Conservation (phyloP, 2,797 vertebrate genomes). For the Siniperca obscura region DNA sequence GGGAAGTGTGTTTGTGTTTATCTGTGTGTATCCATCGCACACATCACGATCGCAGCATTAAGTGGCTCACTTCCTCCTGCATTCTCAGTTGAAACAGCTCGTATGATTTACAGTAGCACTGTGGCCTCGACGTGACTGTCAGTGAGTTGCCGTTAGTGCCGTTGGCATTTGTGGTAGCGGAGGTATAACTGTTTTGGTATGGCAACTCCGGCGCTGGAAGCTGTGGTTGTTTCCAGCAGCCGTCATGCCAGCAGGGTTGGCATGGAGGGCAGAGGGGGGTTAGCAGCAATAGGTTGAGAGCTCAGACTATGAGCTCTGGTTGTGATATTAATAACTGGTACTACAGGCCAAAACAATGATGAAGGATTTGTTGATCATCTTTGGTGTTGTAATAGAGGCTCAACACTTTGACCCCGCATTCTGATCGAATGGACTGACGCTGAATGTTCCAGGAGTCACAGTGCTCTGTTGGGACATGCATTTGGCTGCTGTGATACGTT, state of each 20-base stretch:
- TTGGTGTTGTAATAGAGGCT: conserved; percentile 42
- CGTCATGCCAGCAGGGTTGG: conserved; percentile 32
- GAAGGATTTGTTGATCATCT: conserved; percentile 37
- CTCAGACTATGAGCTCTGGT: conserved; percentile 30
- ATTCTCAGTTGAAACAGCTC: neutral
- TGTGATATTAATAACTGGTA: conserved; percentile 49
- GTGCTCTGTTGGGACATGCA: neutral
- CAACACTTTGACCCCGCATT: conserved; percentile 13
- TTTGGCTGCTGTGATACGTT: neutral
- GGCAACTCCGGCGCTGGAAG: conserved; percentile 16
- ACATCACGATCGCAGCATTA: conserved; percentile 8
- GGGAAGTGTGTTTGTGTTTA: conserved; percentile 29
- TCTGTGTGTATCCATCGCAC: conserved; percentile 1
- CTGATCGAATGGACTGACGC: neutral
- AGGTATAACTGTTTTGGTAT: conserved; percentile 34
- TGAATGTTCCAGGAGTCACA: neutral
- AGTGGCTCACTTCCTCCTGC: conserved; percentile 29
- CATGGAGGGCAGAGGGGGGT: neutral
- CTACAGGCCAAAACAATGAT: conserved; percentile 25
- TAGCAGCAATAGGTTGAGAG: conserved; percentile 7
- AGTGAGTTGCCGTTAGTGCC: conserved; percentile 10
- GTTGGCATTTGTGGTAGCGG: conserved; percentile 18
- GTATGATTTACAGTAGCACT: conserved; percentile 32
- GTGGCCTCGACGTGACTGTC: conserved; percentile 11
- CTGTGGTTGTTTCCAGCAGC: conserved; percentile 18